phyloP scores from a whole-genome alignment of 2,797 vertebrate genomes.

The Dendrocincla tyrannina region DNA sequence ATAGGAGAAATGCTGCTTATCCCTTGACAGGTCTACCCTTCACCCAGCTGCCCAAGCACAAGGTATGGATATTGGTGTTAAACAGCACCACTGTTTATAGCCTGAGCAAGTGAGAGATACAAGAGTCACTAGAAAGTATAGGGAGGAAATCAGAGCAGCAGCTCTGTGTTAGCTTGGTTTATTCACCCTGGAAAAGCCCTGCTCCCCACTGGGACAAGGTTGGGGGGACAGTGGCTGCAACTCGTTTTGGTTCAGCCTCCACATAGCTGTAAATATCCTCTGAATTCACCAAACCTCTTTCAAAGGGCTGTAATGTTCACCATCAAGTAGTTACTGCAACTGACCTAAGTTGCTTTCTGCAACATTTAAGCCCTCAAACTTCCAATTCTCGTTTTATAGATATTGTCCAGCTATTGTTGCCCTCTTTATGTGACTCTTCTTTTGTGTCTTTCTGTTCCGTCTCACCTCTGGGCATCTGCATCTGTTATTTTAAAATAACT shows the following conservation, averaged over 20 bases:
- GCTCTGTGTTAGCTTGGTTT: not conserved
- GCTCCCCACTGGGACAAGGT: not conserved
- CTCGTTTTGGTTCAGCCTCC: accelerated
- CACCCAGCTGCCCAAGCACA: not conserved
- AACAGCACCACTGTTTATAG: not conserved
- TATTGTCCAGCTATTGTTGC: not conserved
- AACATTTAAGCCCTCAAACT: not conserved
- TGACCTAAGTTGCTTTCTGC: not conserved
- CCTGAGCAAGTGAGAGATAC: not conserved
- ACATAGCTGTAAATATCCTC: not conserved
- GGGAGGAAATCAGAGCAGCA: not conserved
- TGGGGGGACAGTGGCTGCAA: not conserved
- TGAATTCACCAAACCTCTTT: not conserved
- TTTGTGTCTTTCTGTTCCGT: not conserved
- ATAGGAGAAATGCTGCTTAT: not conserved
- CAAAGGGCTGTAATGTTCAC: not conserved
- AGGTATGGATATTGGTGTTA: not conserved
- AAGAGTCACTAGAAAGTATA: not conserved
- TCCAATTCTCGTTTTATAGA: not conserved
- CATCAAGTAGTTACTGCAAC: not conserved
- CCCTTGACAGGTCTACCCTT: not conserved
- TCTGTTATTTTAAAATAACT: not conserved
- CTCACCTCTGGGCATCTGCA: not conserved
- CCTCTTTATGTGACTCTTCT: not conserved
- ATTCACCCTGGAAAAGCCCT: not conserved